These are phyloP conservation scores for Eonycteris spelaea DNA, from an alignment of 2,113 vertebrate species.

Conservation along the genomic window DNA sequence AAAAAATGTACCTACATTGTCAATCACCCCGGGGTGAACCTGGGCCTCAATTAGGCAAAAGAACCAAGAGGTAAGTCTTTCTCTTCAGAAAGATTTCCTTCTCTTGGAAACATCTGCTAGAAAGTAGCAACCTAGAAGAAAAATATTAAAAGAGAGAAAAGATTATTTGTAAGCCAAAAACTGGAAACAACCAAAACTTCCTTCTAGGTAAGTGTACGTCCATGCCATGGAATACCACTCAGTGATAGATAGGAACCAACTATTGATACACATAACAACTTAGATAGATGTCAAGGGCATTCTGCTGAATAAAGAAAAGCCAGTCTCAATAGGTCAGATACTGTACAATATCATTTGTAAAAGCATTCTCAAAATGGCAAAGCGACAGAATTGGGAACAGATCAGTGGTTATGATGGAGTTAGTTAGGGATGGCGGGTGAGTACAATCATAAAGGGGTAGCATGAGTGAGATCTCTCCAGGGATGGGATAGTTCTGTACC, in stretches of 20 bases:
- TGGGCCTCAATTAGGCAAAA: not conserved
- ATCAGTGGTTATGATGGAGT: not conserved
- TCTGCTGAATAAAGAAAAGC: not conserved
- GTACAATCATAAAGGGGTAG: not conserved
- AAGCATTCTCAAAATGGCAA: not conserved
- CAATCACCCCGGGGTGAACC: not conserved
- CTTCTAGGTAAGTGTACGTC: not conserved
- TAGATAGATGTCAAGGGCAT: not conserved
- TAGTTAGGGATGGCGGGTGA: not conserved
- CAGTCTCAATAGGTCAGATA: not conserved
- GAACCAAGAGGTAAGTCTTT: not conserved
- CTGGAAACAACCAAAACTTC: not conserved
- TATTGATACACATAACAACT: not conserved
- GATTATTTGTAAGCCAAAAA: not conserved
- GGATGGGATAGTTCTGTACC: not conserved
- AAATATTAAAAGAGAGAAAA: not conserved
- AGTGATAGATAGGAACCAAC: not conserved
- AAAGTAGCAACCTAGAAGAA: not conserved
- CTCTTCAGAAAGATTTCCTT: not conserved
- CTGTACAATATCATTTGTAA: not conserved
- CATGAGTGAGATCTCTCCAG: not conserved
- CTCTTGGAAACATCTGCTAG: slow-evolving; percentile 17
- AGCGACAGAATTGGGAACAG: not conserved
- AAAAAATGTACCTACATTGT: not conserved
- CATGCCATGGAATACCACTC: not conserved